A percentile compares a stretch with the other conserved stretches of the same genome.
Conservation (phyloP, 2,888 invertebrate genomes). For the Watsonalla binaria region DNA sequence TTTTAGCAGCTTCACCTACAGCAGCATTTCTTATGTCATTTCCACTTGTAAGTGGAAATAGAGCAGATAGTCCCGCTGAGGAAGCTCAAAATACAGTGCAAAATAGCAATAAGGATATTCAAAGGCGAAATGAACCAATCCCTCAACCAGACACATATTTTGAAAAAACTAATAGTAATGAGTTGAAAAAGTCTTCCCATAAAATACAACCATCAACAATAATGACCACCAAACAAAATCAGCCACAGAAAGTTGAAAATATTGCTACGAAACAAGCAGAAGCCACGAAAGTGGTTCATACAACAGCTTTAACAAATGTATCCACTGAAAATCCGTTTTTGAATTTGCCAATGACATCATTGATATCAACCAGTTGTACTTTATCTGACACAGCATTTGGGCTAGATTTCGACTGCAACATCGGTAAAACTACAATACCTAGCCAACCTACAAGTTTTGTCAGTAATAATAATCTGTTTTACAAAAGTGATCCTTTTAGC, state of each 20-base stretch:
- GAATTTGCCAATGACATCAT: slow-evolving; percentile 57
- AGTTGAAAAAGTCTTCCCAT: slow-evolving; percentile 27
- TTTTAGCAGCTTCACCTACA: slow-evolving; percentile 82
- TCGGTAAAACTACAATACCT: slow-evolving; percentile 44
- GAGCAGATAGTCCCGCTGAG: slow-evolving; percentile 72
- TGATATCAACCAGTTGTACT: slow-evolving; percentile 52
- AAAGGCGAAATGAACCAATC: slow-evolving; percentile 37
- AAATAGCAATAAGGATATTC: slow-evolving; percentile 35
- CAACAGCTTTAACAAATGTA: slow-evolving; percentile 29
- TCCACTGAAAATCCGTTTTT: slow-evolving; percentile 64
- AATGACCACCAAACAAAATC: slow-evolving; percentile 34
- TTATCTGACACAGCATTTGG: slow-evolving; percentile 52
- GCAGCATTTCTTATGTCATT: slow-evolving; percentile 88
- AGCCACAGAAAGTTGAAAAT: slow-evolving; percentile 39
- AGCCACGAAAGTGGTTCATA: slow-evolving; percentile 37
- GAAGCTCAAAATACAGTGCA: slow-evolving; percentile 40
- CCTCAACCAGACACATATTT: slow-evolving; percentile 37
- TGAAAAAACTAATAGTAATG: slow-evolving; percentile 41
- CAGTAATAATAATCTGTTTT: slow-evolving; percentile 59
- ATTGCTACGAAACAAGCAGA: slow-evolving; percentile 33
- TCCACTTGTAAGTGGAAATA: slow-evolving; percentile 82
- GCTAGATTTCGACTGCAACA: slow-evolving; percentile 64
- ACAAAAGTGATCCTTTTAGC: slow-evolving; percentile 65
- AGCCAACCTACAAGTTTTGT: slow-evolving; percentile 46
- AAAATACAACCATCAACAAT: slow-evolving; percentile 21